Evolutionary conservation across 2,888 invertebrate species (phyloP), one percentile per base, ranked within the genome.

Genomic region (Rhimphoctona megacephalus): DNA sequence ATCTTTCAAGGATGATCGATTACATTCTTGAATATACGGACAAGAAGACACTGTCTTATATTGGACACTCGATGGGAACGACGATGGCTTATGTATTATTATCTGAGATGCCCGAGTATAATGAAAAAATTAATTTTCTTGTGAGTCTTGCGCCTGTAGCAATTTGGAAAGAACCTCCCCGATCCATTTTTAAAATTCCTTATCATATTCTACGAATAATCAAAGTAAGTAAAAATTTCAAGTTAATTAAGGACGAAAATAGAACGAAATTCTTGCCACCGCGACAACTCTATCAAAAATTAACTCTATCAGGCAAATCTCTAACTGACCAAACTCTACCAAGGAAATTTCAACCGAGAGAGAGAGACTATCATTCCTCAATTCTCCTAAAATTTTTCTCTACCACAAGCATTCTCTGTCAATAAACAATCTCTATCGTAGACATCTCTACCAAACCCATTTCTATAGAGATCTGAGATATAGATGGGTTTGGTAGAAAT

Each of bases 61-160:
- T 98, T 61, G 98, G 98, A 0, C 98, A 98, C 94, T 98, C 98
- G 0, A 98, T 98, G 96, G 98, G 98, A 0, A 97, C 97, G 0
- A 96, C 97, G 0, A 95, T 96, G 90, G 95, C 96, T 87, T 96
- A 96, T 92, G 96, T 96, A 5, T 94, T 97, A 89, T 95, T 97
- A 74, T 96, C 97, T 8, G 84, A 80, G 11, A 94, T 96, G 89
- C 96, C 96, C 0, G 96, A 96, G 90, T 97, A 96, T 90, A 97
- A 97, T 90, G 82, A 85, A 0, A 95, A 96, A 79, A 95, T 97
- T 67, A 95, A 96, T 89, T 95, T 96, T 0, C 96, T 96, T 87
- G 96, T 96, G 22, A 77, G 85, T 73, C 73, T 88, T 14, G 86
- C 88, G 1, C 88, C 88, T 5, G 30, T 86, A 17, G 88, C 85